Base-by-base conservation (phyloP, 2,888 invertebrate genomes). In the Philopedon plagiatum region DNA sequence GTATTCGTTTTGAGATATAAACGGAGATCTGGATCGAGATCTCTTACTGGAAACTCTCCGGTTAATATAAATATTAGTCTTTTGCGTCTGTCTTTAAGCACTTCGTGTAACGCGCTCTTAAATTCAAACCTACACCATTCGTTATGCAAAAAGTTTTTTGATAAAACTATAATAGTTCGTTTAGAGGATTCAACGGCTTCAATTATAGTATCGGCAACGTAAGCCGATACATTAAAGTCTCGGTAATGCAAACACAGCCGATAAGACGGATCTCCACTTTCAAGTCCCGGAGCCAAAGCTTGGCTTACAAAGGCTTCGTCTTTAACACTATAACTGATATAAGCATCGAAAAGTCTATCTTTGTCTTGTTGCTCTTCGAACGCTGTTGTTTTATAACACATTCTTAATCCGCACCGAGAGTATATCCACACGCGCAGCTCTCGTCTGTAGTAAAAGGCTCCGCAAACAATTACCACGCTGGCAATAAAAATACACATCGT, bases 101-200 rank as follows among this genome's bases (percentile, higher is more conserved):
- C 93, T 86, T 96, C 95, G 83, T 94, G 95, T 63, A 97, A 90
- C 26, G 97, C 97, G 80, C 94, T 94, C 87, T 96, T 96, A 86
- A 98, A 97, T 86, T 98, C 98, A 85, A 96, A 95, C 69, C 75
- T 58, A 80, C 94, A 93, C 98, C 98, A 98, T 87, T 98, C 97
- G 86, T 95, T 95, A 86, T 95, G 93, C 75, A 98, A 89, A 87
- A 98, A 98, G 87, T 95, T 95, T 85, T 94, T 94, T 15, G 97
- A 96, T 71, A 98, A 86, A 72, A 98, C 93, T 78, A 98, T 90
- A 73, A 98, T 93, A 44, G 96, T 95, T 80, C 96, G 90, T 78
- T 95, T 92, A 56, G 96, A 95, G 63, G 94, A 93, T 84, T 97
- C 96, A 19, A 97, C 95, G 0, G 97, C 96, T 84, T 95, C 94